phyloP scores from a whole-genome alignment of 2,113 vertebrate species.

The Gallinago undulata region DNA sequence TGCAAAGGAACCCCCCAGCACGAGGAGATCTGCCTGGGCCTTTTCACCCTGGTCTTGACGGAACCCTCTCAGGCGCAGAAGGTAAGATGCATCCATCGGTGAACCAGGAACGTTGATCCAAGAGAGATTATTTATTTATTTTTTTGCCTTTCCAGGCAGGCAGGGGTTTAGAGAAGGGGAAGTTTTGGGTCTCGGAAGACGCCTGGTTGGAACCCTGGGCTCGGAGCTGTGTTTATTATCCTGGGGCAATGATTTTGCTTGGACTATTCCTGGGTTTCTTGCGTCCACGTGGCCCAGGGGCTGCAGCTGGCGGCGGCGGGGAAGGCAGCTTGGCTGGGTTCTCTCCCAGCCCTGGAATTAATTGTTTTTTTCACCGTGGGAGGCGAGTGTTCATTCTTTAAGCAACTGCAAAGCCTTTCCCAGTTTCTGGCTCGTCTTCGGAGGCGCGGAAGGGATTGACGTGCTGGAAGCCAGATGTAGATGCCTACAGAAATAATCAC shows the following conservation, averaged over 20 bases:
- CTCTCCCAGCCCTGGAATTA: neutral
- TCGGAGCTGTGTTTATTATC: neutral
- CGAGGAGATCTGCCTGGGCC: constrained; percentile 92
- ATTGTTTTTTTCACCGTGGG: neutral
- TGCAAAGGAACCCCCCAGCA: constrained; percentile 95
- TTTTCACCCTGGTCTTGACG: constrained; percentile 86
- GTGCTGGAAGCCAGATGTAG: neutral
- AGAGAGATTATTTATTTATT: neutral
- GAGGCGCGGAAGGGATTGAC: neutral
- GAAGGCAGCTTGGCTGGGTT: neutral
- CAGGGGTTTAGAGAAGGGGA: no score
- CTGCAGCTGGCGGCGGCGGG: neutral
- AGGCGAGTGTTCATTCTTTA: neutral
- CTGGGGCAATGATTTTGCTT: neutral
- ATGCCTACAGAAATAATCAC: neutral
- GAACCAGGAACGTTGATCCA: rapidly evolving
- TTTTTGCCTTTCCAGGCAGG: neutral
- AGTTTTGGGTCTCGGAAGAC: neutral
- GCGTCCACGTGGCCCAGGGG: neutral
- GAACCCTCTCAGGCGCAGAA: constrained; percentile 90
- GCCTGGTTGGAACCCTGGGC: neutral
- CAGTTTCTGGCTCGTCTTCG: neutral
- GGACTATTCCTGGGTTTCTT: rapidly evolving
- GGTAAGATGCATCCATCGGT: constrained; percentile 62
- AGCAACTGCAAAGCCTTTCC: neutral